These are phyloP conservation scores for Bradypodion pumilum DNA, from an alignment of 2,797 vertebrate species.

Conservation along the genomic window DNA sequence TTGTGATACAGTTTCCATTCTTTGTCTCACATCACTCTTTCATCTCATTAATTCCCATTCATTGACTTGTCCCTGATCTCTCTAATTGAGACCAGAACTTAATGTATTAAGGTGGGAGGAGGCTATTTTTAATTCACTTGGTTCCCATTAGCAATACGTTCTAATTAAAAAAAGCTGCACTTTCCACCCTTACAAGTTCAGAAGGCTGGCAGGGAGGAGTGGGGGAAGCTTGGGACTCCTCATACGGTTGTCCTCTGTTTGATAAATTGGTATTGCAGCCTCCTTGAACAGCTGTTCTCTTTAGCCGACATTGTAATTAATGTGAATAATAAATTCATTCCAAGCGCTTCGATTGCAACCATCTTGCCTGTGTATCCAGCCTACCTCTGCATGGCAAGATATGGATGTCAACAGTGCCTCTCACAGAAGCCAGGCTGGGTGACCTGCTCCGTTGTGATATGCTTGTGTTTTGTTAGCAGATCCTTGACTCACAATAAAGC, in stretches of 20 bases:
- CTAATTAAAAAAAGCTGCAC: conserved; percentile 58
- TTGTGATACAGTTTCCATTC: conserved; percentile 41
- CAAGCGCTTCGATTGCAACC: conserved; percentile 61
- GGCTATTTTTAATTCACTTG: conserved; percentile 77
- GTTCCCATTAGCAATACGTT: too few relatives aligned
- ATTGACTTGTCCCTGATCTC: conserved; percentile 76
- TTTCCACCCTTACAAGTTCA: conserved; percentile 74
- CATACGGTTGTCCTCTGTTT: conserved; percentile 67
- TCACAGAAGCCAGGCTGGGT: conserved; percentile 48
- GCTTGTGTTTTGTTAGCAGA: conserved; percentile 36
- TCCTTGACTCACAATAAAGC: conserved; percentile 6
- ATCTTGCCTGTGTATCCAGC: conserved; percentile 58
- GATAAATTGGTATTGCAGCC: conserved; percentile 68
- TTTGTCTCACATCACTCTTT: conserved; percentile 67
- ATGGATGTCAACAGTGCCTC: conserved; percentile 57
- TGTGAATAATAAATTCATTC: conserved; percentile 71
- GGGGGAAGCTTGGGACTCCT: conserved; percentile 63
- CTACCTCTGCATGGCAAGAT: conserved; percentile 61
- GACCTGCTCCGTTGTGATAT: conserved; percentile 39
- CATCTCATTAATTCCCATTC: conserved; percentile 74
- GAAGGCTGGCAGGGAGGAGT: conserved; percentile 40
- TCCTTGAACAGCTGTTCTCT: conserved; percentile 73
- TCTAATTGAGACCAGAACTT: conserved; percentile 81
- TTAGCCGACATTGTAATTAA: conserved; percentile 77
- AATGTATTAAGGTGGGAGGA: conserved; percentile 66